phyloP scores from a whole-genome alignment of 2,888 invertebrate genomes.

The Blastobasis lacticolella region DNA sequence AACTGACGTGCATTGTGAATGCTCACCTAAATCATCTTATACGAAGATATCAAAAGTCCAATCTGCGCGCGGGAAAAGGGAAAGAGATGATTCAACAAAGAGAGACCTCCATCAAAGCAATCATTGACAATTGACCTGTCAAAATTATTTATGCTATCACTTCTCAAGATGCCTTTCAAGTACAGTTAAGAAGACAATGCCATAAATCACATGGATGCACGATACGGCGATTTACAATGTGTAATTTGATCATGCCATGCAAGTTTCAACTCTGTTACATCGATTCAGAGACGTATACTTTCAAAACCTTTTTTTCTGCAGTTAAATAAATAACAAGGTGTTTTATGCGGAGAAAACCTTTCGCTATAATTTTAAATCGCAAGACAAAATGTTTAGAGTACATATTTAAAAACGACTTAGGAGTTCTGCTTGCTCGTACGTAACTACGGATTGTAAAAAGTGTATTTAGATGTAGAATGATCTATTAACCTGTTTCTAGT shows the following conservation, averaged over 20 bases:
- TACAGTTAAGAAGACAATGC: conserved; percentile 31
- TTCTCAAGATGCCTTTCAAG: conserved; percentile 11
- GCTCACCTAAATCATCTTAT: neutral
- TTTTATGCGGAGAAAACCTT: no score
- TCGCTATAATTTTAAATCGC: conserved; percentile 26
- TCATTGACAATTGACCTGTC: conserved; percentile 53
- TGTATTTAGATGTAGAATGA: conserved; percentile 70
- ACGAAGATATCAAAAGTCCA: conserved; percentile 1
- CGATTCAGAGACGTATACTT: no score
- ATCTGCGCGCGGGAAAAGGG: conserved; percentile 1
- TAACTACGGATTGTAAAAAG: conserved; percentile 64
- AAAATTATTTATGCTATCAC: conserved; percentile 39
- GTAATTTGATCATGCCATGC: no score
- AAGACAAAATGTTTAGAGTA: conserved; percentile 40
- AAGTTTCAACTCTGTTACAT: no score
- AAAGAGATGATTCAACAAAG: conserved; percentile 5
- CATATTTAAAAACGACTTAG: conserved; percentile 59
- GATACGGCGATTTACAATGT: conserved; percentile 29
- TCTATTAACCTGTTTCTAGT: conserved; percentile 68
- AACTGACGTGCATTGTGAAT: neutral
- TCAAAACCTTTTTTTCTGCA: no score
- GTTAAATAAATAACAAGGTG: no score
- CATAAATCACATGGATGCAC: conserved; percentile 37
- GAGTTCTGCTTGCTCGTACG: conserved; percentile 57
- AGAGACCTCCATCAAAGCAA: conserved; percentile 26